Conservation (phyloP, 1,140 invertebrate genomes). For the Maniola jurtina region DNA sequence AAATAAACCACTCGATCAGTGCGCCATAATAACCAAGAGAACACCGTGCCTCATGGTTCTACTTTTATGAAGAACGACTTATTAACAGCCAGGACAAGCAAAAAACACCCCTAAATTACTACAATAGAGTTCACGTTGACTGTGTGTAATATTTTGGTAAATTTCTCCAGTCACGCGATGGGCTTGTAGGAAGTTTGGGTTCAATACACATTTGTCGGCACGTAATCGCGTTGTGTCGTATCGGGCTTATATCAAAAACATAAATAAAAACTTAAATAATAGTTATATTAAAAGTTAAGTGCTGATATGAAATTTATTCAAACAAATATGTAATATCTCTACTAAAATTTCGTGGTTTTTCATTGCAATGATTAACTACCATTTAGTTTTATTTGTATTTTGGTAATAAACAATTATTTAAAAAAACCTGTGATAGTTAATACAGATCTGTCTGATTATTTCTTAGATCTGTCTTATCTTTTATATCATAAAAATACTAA, state of each 20-base stretch:
- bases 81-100: constrained; percentile 16
- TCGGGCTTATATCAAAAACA: not conserved
- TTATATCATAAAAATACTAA: no score
- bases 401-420: no score
- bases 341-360: no score
- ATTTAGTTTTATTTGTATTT: no score
- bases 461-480: no score
- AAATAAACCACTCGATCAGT: constrained; percentile 41
- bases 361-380: no score
- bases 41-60: constrained; percentile 36
- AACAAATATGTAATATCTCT: not conserved
- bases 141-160: constrained; percentile 22
- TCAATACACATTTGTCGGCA: constrained; percentile 7
- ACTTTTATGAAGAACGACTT: constrained; percentile 21
- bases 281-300: no score
- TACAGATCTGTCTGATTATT: no score
- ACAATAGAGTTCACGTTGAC: constrained; percentile 27
- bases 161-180: constrained; percentile 43
- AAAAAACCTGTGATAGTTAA: no score
- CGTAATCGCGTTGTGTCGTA: not conserved
- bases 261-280: no score
- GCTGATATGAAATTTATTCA: no score
- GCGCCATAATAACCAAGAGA: constrained; percentile 35
- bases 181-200: constrained; percentile 35
- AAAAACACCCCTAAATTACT: constrained; percentile 31